These are phyloP conservation scores for Drosophila mulleri DNA, from an alignment of 2,888 invertebrate genomes.

Conservation along the genomic window DNA sequence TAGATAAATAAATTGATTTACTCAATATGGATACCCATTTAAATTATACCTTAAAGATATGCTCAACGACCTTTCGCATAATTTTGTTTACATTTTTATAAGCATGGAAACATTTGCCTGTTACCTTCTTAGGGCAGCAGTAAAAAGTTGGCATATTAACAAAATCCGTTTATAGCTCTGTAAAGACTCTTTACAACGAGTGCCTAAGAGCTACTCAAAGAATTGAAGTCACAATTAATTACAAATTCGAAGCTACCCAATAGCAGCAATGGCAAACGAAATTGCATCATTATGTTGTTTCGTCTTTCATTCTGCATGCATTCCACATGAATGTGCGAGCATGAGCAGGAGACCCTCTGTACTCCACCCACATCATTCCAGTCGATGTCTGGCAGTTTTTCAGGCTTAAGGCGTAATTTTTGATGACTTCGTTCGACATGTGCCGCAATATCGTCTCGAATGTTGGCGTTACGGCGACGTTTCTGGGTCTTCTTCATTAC, in stretches of 20 bases:
- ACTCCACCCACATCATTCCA: background rate
- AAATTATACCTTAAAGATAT: no score
- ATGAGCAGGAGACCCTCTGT: background rate
- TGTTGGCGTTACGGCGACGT: background rate
- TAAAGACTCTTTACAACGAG: background rate
- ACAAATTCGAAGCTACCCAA: background rate
- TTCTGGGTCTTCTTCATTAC: slow-evolving; percentile 3
- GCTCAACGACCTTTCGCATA: no score
- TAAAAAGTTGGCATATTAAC: background rate
- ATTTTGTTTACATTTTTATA: no score
- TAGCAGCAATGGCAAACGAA: background rate
- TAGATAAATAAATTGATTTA: no score
- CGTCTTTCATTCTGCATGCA: background rate
- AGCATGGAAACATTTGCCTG: no score
- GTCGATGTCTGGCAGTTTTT: background rate
- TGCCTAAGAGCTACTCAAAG: background rate
- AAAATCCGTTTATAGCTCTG: background rate
- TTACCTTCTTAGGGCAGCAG: background rate
- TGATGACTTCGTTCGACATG: slow-evolving; percentile 5
- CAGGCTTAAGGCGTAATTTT: background rate
- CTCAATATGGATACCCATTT: no score
- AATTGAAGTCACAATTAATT: background rate
- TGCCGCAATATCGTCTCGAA: background rate
- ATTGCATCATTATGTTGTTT: background rate
- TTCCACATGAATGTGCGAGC: background rate